phyloP scores from a whole-genome alignment of 2,888 invertebrate genomes.

The Hydriomena furcata region DNA sequence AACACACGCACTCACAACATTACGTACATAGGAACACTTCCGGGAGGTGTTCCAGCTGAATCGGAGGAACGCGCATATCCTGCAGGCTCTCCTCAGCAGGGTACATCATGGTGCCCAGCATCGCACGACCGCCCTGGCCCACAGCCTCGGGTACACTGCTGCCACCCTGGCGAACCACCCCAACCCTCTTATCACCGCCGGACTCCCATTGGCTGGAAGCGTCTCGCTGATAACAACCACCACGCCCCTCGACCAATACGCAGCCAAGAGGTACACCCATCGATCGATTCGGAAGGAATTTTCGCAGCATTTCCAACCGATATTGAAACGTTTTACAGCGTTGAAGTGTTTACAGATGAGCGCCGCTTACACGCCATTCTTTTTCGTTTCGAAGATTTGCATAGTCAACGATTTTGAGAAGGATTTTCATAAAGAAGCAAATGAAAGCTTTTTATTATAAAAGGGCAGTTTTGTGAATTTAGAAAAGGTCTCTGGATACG shows the following conservation, averaged over 20 bases:
- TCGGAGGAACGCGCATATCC: constrained; percentile 88
- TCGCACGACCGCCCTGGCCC: constrained; percentile 62
- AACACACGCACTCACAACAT: constrained; percentile 37
- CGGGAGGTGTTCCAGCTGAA: constrained; percentile 88
- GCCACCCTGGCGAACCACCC: constrained; percentile 71
- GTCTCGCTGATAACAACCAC: constrained; percentile 68
- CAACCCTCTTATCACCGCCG: constrained; percentile 73
- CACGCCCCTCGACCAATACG: constrained; percentile 78
- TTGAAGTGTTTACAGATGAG: constrained; percentile 63
- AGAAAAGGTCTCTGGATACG: neutral
- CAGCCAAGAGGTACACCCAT: constrained; percentile 64
- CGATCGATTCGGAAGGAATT: constrained; percentile 73
- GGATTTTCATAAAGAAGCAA: constrained; percentile 16
- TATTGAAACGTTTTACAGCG: constrained; percentile 68
- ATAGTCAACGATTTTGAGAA: constrained; percentile 28
- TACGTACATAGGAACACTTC: constrained; percentile 89
- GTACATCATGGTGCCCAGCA: constrained; percentile 82
- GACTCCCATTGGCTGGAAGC: constrained; percentile 63
- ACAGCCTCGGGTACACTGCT: constrained; percentile 68
- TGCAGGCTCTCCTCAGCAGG: constrained; percentile 72
- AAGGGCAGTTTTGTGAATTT: neutral
- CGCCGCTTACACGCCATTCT: constrained; percentile 47
- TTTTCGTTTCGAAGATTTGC: constrained; percentile 41
- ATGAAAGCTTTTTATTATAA: constrained; percentile 12
- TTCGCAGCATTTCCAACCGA: constrained; percentile 66